Percentiles rank a stretch among this genome's conserved stretches.
Evolutionary conservation across 2,888 invertebrate species (phyloP).

Genomic region (Andrena marginata): DNA sequence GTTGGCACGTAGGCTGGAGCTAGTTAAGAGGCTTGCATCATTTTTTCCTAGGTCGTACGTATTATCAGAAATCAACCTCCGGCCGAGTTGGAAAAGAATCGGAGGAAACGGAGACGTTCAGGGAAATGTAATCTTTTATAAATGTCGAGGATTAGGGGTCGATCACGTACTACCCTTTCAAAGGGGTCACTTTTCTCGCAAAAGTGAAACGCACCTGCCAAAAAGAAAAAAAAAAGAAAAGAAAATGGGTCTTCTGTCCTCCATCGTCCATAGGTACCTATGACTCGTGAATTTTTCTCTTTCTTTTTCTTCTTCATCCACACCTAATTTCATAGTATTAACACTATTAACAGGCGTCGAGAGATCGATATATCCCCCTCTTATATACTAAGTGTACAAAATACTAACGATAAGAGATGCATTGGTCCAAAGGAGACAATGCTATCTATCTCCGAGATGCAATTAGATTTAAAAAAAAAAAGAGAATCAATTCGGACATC

Average conservation of each 20-base stretch:
- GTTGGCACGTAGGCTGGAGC: not conserved
- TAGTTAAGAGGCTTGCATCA: constrained; percentile 16
- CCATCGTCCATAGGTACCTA: constrained; percentile 53
- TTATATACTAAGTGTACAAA: constrained; percentile 50
- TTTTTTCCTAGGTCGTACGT: constrained; percentile 88
- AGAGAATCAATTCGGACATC: constrained; percentile 42
- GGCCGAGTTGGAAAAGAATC: constrained; percentile 89
- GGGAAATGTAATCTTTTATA: constrained; percentile 85
- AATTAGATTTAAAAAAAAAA: constrained; percentile 54
- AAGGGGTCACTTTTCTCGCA: constrained; percentile 23
- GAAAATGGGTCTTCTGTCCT: constrained; percentile 53
- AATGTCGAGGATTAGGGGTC: constrained; percentile 56
- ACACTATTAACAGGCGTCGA: constrained; percentile 30
- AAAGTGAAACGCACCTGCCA: constrained; percentile 50
- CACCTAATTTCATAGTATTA: constrained; percentile 44
- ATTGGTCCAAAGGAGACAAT: constrained; percentile 40
- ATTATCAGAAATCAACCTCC: constrained; percentile 92
- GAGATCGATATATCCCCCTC: constrained; percentile 35
- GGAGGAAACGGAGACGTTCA: constrained; percentile 87
- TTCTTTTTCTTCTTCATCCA: constrained; percentile 37
- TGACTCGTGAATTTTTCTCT: constrained; percentile 42
- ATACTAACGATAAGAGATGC: constrained; percentile 47
- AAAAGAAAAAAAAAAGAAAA: constrained; percentile 22
- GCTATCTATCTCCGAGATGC: constrained; percentile 34
- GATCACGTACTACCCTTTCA: constrained; percentile 27